Evolutionary conservation across 1,140 invertebrate species (phyloP), one percentile per base, ranked within the genome.

Genomic region (Lutraria rhynchaena): DNA sequence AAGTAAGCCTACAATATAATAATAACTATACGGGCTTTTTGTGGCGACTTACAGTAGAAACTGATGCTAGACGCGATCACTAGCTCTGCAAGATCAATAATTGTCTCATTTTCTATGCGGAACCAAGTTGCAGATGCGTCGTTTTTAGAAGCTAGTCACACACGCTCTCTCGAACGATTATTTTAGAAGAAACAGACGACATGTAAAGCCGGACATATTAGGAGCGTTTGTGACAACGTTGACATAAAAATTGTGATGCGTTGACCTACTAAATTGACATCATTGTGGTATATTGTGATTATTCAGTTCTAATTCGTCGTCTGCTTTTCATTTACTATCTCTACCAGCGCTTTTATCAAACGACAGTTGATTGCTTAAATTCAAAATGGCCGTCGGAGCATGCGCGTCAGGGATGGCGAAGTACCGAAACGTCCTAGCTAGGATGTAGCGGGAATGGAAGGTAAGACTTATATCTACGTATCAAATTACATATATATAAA

Each of bases 31-130:
- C 49, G 63, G 63, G 49, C 44, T 67, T 67, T 67, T 41, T 67
- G 44, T 67, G 44, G 41, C 63, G 17, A 3, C 15, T 41, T 41
- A 41, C 37, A 49, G 63, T 67, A 41, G 63, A 44, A 37, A 46
- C 15, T 67, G 63, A 67, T 67, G 63, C 44, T 46, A 22, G 22
- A 35, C 35, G 24, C 35, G 24, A 41, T 37, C 37, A 22, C 60
- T 41, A 33, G n/a, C 19, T 13, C 33, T 22, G 24, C 19, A 33
- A 51, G 63, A 67, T 67, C 63, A 27, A 67, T 67, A 67, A 7
- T 51, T 67, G 63, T 67, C 63, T 67, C 63, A 67, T 67, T 67
- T 67, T 67, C 63, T 67, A 67, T 67, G 63, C 63, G 63, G 63
- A 67, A 67, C 63, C 35, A 41, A 67, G 41, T 67, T 67, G 63